Evolutionary conservation across 1,140 invertebrate genomes (phyloP), one percentile per base, ranked within the genome.

Genomic region (Latrodectus geometricus): DNA sequence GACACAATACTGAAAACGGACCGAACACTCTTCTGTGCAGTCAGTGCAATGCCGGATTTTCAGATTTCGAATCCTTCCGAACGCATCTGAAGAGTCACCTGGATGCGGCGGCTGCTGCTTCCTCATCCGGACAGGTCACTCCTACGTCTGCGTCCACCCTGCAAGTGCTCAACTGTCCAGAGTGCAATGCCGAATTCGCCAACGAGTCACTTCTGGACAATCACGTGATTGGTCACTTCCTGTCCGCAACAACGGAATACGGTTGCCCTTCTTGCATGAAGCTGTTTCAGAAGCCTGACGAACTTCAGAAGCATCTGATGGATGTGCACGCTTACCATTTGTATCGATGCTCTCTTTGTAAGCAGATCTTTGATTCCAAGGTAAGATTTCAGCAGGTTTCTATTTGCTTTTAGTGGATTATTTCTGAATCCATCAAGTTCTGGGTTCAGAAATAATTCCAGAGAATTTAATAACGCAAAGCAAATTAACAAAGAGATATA

Each of bases 321-420:
- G 96, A 98, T 86, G 93, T 95, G 17, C 97, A 99, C 89, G 95
- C 96, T 0, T 95, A 96, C 90, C 95, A 96, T 89, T 91, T 98
- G 35, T 97, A 96, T 89, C 93, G 96, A 80, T 98, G 97, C 90
- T 93, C 95, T 8, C 91, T 98, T 4, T 99, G 97, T 90, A 95
- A 95, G 89, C 96, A 98, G 89, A 94, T 96, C 69, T 98, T 98
- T 90, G 97, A 98, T 88, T 96, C 96, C 0, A 95, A 96, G 90
- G 95, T 96, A 9, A 91, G 87, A 73, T 0, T 7, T 17, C 8
- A 35, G 35, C 35, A 3, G 35, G 2, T n/a, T n/a, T n/a, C n/a
- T n/a, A n/a, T n/a, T n/a, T n/a, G n/a, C n/a, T n/a, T n/a, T n/a
- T n/a, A n/a, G n/a, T n/a, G n/a, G n/a, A n/a, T n/a, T n/a, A n/a